A percentile compares a stretch with the other conserved stretches of the same genome.
These are phyloP conservation scores for Nipponia nippon DNA, from an alignment of 2,113 vertebrate species.

Conservation along the genomic window DNA sequence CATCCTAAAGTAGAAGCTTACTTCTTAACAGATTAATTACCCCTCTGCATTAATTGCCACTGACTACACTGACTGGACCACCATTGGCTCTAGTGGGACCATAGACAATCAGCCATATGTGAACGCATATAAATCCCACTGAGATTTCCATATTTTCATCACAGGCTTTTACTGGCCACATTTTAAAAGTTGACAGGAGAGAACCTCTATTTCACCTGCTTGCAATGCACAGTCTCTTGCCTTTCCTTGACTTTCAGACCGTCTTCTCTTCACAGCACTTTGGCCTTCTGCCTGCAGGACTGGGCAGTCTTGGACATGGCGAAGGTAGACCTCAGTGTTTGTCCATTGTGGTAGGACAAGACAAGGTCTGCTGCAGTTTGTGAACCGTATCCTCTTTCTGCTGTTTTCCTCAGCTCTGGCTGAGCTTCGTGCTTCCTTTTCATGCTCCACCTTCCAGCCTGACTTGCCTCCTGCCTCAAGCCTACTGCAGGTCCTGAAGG, in stretches of 20 bases:
- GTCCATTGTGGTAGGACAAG: not conserved
- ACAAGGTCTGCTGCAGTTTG: not conserved
- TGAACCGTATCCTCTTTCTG: not conserved
- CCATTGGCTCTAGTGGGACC: not conserved
- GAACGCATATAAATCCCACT: not conserved
- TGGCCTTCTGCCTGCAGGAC: not conserved
- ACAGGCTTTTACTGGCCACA: not conserved
- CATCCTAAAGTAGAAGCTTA: not conserved
- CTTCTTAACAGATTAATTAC: not conserved
- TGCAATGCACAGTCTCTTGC: not conserved
- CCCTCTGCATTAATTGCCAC: not conserved
- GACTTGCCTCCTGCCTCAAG: not conserved
- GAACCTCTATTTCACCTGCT: not conserved
- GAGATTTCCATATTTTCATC: not conserved
- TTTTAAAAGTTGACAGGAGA: not conserved
- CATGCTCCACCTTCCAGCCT: not conserved
- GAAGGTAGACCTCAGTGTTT: not conserved
- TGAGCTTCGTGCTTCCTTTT: not conserved
- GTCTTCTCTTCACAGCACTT: not conserved
- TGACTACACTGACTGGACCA: not conserved
- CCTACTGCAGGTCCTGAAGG: not conserved
- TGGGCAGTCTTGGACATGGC: too few relatives aligned
- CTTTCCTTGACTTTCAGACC: not conserved
- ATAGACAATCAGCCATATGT: not conserved
- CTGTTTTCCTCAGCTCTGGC: not conserved